Evolutionary conservation across 2,888 invertebrate genomes (phyloP).

Genomic region (Ectropis crepuscularia): DNA sequence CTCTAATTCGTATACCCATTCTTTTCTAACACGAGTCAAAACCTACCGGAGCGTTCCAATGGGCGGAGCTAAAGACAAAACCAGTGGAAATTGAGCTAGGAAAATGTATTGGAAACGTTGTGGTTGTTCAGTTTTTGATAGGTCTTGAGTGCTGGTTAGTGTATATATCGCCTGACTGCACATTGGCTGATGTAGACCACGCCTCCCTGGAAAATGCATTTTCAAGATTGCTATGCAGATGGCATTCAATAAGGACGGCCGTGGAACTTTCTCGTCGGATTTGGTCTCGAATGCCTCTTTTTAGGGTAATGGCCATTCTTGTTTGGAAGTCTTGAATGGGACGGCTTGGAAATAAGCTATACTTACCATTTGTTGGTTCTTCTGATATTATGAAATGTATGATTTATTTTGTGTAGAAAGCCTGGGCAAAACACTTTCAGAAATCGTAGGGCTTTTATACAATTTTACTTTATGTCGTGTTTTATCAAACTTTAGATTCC

Average conservation of each 20-base stretch:
- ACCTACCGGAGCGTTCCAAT: constrained; percentile 73
- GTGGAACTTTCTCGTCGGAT: constrained; percentile 62
- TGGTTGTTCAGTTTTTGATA: constrained; percentile 48
- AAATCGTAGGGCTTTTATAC: too few species aligned
- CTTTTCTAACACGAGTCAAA: constrained; percentile 64
- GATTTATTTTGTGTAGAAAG: neutral
- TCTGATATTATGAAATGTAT: constrained; percentile 6
- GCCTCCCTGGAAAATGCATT: constrained; percentile 82
- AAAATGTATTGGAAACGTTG: constrained; percentile 60
- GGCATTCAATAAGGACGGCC: constrained; percentile 66
- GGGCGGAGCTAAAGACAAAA: constrained; percentile 67
- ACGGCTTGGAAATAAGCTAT: constrained; percentile 23
- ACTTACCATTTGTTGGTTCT: constrained; percentile 4
- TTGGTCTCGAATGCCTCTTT: constrained; percentile 57
- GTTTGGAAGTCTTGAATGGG: constrained; percentile 40
- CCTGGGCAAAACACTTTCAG: too few species aligned
- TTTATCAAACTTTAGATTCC: too few species aligned
- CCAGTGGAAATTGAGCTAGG: constrained; percentile 64
- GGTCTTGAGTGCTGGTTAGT: constrained; percentile 60
- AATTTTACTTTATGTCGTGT: too few species aligned
- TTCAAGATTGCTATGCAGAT: constrained; percentile 82
- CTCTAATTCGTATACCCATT: constrained; percentile 69
- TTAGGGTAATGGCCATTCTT: constrained; percentile 61
- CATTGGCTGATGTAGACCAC: constrained; percentile 82
- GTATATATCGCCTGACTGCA: constrained; percentile 83